A percentile compares a stretch with the other conserved stretches of the same genome.
Evolutionary conservation across 2,888 invertebrate genomes (phyloP).

Genomic region (Cheilosia urbana): DNA sequence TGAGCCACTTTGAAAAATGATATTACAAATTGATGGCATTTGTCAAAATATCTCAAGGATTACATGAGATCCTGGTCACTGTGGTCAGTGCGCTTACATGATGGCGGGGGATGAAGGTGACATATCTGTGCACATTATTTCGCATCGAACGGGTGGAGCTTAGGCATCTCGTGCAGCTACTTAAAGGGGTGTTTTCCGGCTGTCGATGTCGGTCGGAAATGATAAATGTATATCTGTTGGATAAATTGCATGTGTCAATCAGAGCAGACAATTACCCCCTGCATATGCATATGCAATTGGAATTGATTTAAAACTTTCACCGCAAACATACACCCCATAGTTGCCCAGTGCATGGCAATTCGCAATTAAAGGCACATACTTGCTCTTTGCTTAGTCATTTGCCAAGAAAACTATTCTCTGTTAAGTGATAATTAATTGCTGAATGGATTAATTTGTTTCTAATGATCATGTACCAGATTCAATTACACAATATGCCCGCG

Average conservation of each 20-base stretch:
- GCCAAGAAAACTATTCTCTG: slow-evolving; percentile 6
- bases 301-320: slow-evolving; percentile 16
- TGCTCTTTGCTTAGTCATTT: slow-evolving; percentile 17
- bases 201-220: slow-evolving; percentile 12
- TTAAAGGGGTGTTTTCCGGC: slow-evolving; percentile 27
- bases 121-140: slow-evolving; percentile 64
- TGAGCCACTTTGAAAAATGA: slow-evolving; percentile 81
- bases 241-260: slow-evolving; percentile 28
- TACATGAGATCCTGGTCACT: slow-evolving; percentile 58
- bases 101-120: slow-evolving; percentile 31
- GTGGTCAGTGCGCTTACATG: slow-evolving; percentile 51
- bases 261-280: not conserved
- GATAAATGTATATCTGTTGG: slow-evolving; percentile 5
- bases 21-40: slow-evolving; percentile 83
- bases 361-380: not conserved
- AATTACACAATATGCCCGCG: slow-evolving; percentile 29
- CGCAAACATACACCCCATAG: not conserved
- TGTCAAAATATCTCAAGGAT: slow-evolving; percentile 81
- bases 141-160: slow-evolving; percentile 30
- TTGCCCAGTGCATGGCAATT: slow-evolving; percentile 13
- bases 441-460: slow-evolving; percentile 50
- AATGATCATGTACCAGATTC: slow-evolving; percentile 64
- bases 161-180: not conserved
- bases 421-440: slow-evolving; percentile 58
- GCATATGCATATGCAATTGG: not conserved